These are phyloP conservation scores for Aegotheles bennettii DNA, from an alignment of 2,113 vertebrate species.

Conservation along the genomic window DNA sequence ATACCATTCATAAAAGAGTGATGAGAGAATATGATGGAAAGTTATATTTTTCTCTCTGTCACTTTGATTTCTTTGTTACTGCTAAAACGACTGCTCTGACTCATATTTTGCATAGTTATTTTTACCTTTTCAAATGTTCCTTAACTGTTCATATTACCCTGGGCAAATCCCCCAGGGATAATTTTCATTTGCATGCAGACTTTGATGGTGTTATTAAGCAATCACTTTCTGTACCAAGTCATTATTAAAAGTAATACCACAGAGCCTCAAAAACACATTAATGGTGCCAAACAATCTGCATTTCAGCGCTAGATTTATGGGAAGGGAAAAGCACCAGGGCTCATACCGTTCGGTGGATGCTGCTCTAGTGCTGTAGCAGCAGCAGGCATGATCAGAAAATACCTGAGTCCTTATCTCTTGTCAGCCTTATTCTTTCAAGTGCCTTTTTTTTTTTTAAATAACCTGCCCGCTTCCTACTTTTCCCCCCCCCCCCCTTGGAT, in stretches of 20 bases:
- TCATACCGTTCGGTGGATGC: neutral
- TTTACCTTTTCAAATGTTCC: constrained; percentile 61
- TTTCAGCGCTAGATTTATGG: constrained; percentile 27
- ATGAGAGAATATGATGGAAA: constrained; percentile 31
- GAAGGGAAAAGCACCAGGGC: constrained; percentile 26
- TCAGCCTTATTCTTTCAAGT: neutral
- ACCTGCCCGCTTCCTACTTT: neutral
- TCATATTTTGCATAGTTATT: constrained; percentile 66
- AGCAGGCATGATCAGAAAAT: neutral
- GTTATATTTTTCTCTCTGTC: constrained; percentile 65
- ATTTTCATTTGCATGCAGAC: constrained; percentile 62
- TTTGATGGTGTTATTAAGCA: constrained; percentile 67
- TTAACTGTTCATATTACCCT: constrained; percentile 58
- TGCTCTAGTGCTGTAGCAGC: neutral
- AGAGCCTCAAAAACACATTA: constrained; percentile 54
- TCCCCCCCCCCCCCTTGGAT: neutral
- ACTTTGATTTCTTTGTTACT: constrained; percentile 60
- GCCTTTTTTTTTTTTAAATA: neutral
- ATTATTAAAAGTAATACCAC: constrained; percentile 58
- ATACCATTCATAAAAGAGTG: constrained; percentile 60
- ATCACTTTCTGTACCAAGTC: constrained; percentile 53
- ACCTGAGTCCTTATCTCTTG: neutral
- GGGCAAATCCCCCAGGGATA: constrained; percentile 40
- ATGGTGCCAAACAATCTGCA: constrained; percentile 31
- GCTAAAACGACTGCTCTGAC: constrained; percentile 58